Conservation (phyloP, 2,113 vertebrate genomes). For the Piprites chloris region DNA sequence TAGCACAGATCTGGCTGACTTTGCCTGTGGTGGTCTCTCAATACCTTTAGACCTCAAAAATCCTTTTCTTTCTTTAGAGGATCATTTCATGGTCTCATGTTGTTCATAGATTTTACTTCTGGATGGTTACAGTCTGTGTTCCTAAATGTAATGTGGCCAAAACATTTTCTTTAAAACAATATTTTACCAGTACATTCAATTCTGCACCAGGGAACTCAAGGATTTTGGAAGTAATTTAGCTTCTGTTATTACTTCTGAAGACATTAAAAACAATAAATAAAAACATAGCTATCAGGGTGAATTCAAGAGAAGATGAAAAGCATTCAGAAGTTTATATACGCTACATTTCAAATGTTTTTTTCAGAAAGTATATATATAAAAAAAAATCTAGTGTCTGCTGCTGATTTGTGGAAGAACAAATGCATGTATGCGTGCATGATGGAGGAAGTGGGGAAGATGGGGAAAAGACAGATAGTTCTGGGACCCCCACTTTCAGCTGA, state of each 20-base stretch:
- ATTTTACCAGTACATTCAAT: not conserved
- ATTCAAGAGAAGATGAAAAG: not conserved
- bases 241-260: not conserved
- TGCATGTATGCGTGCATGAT: fast-evolving
- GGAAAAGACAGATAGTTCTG: not conserved
- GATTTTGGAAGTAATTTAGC: not conserved
- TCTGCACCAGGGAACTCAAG: not conserved
- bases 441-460: not conserved
- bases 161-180: not conserved
- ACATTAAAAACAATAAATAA: not conserved
- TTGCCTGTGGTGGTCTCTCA: not conserved
- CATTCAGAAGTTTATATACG: not conserved
- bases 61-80: not conserved
- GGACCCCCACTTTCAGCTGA: not conserved
- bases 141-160: not conserved
- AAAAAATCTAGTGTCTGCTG: not conserved
- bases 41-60: not conserved
- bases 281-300: not conserved
- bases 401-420: not conserved
- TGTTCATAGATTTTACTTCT: not conserved
- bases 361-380: not conserved
- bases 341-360: not conserved
- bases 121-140: not conserved
- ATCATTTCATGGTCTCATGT: not conserved
- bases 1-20: not conserved